Base-by-base conservation (phyloP, 2,888 invertebrate genomes). In the Ceriagrion tenellum region DNA sequence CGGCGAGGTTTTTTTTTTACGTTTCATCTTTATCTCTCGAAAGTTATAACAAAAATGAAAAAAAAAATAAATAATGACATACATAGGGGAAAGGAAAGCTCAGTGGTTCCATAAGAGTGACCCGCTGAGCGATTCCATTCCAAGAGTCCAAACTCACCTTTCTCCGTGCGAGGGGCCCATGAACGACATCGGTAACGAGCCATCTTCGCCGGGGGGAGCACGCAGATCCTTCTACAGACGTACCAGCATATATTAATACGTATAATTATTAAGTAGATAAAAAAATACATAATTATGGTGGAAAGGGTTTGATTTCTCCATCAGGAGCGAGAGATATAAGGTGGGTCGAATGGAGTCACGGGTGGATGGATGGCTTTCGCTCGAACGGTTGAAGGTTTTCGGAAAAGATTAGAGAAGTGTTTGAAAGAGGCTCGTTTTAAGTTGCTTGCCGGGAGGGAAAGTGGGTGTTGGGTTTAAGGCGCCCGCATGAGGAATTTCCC, bases 241-340 rank as follows among this genome's bases (percentile, higher is more conserved):
- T 81, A 81, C 81, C 81, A 81, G 81, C 13, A 81, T 81, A 35
- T 81, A 81, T 81, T 35, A 81, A 20, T 81, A 81, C 35, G 81
- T 81, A 81, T 81, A 81, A n/a, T 35, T 81, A 81, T 81, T 35
- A 35, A 81, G 81, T 81, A 81, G 81, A 81, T 35, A 81, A 81
- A 81, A 74, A 74, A 81, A 81, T 81, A 69, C 26, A 69, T 69
- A 69, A 59, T 59, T 20, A 59, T 59, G 8, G 81, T 35, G 30
- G 81, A 81, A 81, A 35, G 35, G 81, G 35, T 81, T 18, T 81
- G 13, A 81, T 81, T 81, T 81, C 35, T 81, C 81, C 81, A 81
- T 81, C 3, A 81, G 81, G 81, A 81, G 81, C 81, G 81, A 81
- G 81, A 35, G 81, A 35, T 81, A 35, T 59, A 3, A 81, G 81